These are phyloP conservation scores for Tenebrosternarchus preto DNA, from an alignment of 2,113 vertebrate genomes.

Conservation along the genomic window DNA sequence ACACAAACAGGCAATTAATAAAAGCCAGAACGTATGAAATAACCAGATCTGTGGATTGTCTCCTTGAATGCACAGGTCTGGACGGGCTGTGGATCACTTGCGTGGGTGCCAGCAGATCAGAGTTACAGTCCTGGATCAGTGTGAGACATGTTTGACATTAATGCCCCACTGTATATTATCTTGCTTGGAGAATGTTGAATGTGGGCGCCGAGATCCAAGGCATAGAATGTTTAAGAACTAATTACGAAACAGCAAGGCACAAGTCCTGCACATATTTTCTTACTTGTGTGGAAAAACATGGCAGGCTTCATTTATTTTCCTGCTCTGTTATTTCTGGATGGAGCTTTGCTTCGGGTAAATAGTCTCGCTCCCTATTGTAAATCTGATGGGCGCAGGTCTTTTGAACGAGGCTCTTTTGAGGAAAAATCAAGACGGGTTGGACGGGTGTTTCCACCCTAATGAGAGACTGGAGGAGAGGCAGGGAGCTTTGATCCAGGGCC, in stretches of 20 bases:
- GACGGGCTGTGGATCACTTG: conserved; percentile 63
- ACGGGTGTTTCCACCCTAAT: conserved; percentile 76
- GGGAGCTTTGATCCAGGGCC: conserved; percentile 77
- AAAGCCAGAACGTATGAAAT: conserved; percentile 8
- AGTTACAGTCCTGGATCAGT: conserved; percentile 68
- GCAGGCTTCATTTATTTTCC: conserved; percentile 80
- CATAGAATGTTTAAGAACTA: conserved; percentile 78
- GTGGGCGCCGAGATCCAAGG: conserved; percentile 73
- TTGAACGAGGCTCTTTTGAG: conserved; percentile 76
- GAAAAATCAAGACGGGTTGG: conserved; percentile 76
- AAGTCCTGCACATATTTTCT: conserved; percentile 76
- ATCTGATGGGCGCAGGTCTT: conserved; percentile 79
- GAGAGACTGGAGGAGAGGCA: conserved; percentile 75
- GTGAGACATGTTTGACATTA: conserved; percentile 78
- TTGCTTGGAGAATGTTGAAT: conserved; percentile 70
- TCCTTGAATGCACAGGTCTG: not conserved
- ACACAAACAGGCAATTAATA: conserved; percentile 18
- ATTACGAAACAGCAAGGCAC: conserved; percentile 77
- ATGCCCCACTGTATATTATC: conserved; percentile 77
- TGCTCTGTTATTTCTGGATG: conserved; percentile 80
- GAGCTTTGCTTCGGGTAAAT: conserved; percentile 72
- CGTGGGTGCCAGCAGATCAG: conserved; percentile 73
- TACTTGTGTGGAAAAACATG: conserved; percentile 79
- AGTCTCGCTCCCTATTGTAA: conserved; percentile 77
- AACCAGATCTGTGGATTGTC: conserved; percentile 21